Percentiles rank a stretch among this genome's conserved stretches.
phyloP scores from a whole-genome alignment of 2,113 vertebrate genomes.

The Noturus placidus region DNA sequence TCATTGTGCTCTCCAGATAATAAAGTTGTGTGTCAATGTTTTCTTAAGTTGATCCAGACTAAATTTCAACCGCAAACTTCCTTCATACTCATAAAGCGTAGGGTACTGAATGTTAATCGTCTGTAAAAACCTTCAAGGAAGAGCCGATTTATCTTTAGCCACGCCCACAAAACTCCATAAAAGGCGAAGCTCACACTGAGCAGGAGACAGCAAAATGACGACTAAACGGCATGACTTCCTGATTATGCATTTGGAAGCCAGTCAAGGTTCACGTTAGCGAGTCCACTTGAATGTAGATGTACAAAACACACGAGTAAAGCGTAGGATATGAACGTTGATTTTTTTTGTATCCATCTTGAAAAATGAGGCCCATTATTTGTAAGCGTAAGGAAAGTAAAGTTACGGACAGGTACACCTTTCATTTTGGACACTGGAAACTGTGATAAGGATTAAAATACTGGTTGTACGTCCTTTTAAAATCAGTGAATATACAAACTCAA shows the following conservation, averaged over 20 bases:
- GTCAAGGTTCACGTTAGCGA: not conserved
- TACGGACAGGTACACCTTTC: not conserved
- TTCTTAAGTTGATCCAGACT: not conserved
- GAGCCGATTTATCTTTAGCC: not conserved
- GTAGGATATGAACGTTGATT: not conserved
- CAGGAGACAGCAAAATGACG: not conserved
- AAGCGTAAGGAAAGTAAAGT: not conserved
- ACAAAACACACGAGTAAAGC: too few species aligned
- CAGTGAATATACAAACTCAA: not conserved
- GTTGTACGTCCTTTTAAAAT: not conserved
- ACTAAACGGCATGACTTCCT: not conserved
- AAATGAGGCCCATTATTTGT: not conserved
- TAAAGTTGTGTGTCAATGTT: not conserved
- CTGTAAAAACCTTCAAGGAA: not conserved
- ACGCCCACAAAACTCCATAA: not conserved
- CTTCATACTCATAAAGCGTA: not conserved
- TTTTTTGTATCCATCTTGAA: not conserved
- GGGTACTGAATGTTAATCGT: not conserved
- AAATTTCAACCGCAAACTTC: not conserved
- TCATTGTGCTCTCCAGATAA: not conserved
- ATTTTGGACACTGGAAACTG: not conserved
- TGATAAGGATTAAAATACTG: not conserved
- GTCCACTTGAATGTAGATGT: not conserved
- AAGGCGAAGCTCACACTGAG: not conserved
- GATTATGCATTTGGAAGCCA: not conserved